Evolutionary conservation across 2,888 invertebrate species (phyloP), one percentile per base, ranked within the genome.

Genomic region (Tenthredo notha): DNA sequence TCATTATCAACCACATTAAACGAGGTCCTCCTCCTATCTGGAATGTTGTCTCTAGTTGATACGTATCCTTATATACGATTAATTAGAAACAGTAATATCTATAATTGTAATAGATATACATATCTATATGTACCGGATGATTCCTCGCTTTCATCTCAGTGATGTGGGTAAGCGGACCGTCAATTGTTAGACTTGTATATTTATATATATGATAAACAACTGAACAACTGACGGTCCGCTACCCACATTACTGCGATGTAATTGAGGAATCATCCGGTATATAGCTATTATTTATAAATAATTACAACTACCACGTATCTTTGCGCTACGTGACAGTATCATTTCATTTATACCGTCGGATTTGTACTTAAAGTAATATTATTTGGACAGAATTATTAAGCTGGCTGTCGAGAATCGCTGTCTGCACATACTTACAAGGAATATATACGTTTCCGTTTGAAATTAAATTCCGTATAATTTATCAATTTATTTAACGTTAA

Each of bases 321-420:
- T 75, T 4, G 21, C 58, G n/a, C 50, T 50, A 78, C 50, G 37
- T 54, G 58, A 61, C 21, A 40, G 21, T 58, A 58, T 67, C 33
- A 33, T 33, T 40, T 80, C 50, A 80, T 80, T 61, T 61, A 80
- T 61, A 80, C 58, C 80, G 37, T 80, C 84, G 25, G 65, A 84
- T 86, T 77, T 84, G 84, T 84, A 84, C 84, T 84, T 84, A 85
- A 82, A 86, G 21, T 87, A 84, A 85, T 84, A 85, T 86, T 86
- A 84, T 84, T 86, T 86, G 86, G 87, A 87, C 86, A 85, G 86
- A 85, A 33, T 78, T 80, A 67, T 33, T 67, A 33, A 67, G 67
- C 67, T 18, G 67, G 67, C 67, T 33, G 29, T 67, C 67, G 67
- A 18, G 3, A 33, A 67, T 67, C 33, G 3, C 33, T 33, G 18